Evolutionary conservation across 2,797 vertebrate genomes (phyloP), one percentile per base, ranked within the genome.

Genomic region (Anguilla anguilla): DNA sequence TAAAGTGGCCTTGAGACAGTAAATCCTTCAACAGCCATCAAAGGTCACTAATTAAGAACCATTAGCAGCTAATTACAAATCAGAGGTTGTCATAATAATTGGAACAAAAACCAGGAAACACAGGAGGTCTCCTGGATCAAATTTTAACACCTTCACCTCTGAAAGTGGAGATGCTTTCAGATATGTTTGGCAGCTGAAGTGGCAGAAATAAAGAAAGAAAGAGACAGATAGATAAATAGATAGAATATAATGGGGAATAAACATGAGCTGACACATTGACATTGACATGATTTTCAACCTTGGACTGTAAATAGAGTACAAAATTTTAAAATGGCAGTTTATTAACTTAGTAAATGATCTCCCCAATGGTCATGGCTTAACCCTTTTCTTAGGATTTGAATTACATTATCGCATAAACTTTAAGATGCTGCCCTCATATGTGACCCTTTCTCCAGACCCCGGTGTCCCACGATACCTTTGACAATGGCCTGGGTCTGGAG

Each of bases 401-500:
- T 39, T 43, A 22, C 39, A 81, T 81, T 82, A 2, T 55, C 28
- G 17, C 83, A 13, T 84, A 59, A 55, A 59, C 25, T n/a, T 55
- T 28, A 59, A 84, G 53, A 49, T 13, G n/a, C 9, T 57, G 13
- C 28, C 31, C 51, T 84, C 15, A 6, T 46, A 31, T 67, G 39
- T 74, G 46, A 46, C 59, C 15, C n/a, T 69, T 69, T 5, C 25
- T 15, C 28, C 31, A 31, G n/a, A 46, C 19, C 22, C 43, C 39
- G 28, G 25, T 61, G 11, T 9, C 13, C 64, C 83, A 81, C 13
- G 61, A 55, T 93, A 96, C 97, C 97, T 96, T 94, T 96, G 90
- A 96, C 91, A 0, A 81, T 90, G 0, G 97, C 97, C 88, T 96
- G 89, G 0, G 0, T 92, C 93, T 97, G 96, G 86, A 99, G 93